phyloP scores from a whole-genome alignment of 2,797 vertebrate species.

The Alexandromys oeconomus region DNA sequence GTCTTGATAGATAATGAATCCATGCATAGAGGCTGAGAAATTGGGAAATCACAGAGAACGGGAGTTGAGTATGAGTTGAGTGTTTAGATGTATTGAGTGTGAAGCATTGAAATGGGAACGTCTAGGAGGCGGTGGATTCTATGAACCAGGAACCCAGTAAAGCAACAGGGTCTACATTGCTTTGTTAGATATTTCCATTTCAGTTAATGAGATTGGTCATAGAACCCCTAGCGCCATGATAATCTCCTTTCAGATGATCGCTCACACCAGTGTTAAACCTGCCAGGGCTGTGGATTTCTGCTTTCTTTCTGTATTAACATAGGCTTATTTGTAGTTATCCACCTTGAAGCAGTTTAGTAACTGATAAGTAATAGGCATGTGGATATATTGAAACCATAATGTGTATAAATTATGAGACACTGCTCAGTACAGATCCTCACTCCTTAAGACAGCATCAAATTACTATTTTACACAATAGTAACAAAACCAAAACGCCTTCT shows the following conservation, averaged over 20 bases:
- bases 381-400: rapidly evolving
- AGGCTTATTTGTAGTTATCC: neutral
- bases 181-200: neutral
- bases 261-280: rapidly evolving
- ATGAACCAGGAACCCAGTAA: neutral
- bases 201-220: neutral
- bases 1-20: neutral
- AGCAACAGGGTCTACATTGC: neutral
- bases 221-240: rapidly evolving
- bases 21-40: neutral
- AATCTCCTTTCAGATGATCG: neutral
- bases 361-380: neutral
- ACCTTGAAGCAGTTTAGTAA: neutral
- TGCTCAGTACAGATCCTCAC: neutral
- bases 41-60: neutral
- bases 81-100: neutral
- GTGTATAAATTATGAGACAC: no score
- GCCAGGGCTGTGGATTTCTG: neutral
- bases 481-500: neutral
- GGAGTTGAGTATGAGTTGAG: neutral
- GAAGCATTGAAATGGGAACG: neutral
- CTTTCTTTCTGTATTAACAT: neutral
- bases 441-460: neutral
- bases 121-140: neutral
- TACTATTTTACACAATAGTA: neutral